These are phyloP conservation scores for Pipra filicauda DNA, from an alignment of 2,113 vertebrate genomes.

Conservation along the genomic window DNA sequence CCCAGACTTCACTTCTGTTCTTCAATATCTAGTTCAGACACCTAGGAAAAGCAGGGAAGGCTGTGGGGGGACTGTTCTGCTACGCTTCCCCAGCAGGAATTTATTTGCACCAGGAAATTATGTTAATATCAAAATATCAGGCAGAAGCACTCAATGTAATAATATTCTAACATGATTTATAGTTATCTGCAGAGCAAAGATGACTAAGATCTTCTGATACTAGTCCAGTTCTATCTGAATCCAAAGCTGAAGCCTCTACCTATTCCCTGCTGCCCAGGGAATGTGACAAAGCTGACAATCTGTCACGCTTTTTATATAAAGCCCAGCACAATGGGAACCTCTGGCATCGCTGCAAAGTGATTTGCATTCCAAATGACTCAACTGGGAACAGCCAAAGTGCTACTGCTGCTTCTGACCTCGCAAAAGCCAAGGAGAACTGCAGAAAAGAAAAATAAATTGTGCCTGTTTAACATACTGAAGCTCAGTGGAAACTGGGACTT, in stretches of 20 bases:
- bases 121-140: neutral
- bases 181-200: neutral
- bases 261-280: neutral
- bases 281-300: slow-evolving; percentile 43
- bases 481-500: slow-evolving; percentile 54
- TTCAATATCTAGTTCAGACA: neutral
- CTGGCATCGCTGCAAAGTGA: slow-evolving; percentile 45
- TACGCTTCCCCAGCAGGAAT: neutral
- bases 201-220: neutral
- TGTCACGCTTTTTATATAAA: slow-evolving; percentile 30
- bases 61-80: neutral
- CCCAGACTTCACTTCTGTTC: neutral
- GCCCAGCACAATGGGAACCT: slow-evolving; percentile 49
- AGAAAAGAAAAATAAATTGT: slow-evolving; percentile 31
- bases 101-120: neutral
- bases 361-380: slow-evolving; percentile 57
- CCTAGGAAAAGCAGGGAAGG: neutral
- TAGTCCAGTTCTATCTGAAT: neutral
- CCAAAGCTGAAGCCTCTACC: slow-evolving; percentile 4
- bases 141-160: neutral
- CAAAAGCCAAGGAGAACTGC: slow-evolving; percentile 46
- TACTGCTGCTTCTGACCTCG: slow-evolving; percentile 56
- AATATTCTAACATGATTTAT: neutral
- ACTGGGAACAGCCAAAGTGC: slow-evolving; percentile 45
- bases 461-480: slow-evolving; percentile 18